A percentile compares a stretch with the other conserved stretches of the same genome.
Evolutionary conservation across 2,797 vertebrate genomes (phyloP).

Genomic region (Philypnodon macrostomus): DNA sequence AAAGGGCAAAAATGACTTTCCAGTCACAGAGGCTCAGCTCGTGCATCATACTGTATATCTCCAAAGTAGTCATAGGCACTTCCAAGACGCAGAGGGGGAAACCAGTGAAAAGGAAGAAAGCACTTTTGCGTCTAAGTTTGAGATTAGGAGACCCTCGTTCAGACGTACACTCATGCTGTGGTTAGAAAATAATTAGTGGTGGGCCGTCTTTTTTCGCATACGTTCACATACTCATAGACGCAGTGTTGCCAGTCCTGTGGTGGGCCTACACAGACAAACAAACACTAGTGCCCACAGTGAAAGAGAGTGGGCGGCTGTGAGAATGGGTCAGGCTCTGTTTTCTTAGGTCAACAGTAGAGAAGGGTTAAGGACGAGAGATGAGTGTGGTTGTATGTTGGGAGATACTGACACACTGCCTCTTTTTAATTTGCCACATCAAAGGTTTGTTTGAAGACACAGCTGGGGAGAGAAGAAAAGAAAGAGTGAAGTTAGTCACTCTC

Average conservation of each 20-base stretch:
- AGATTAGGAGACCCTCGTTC: conserved; percentile 73
- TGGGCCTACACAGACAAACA: conserved; percentile 63
- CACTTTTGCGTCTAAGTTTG: conserved; percentile 61
- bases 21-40: conserved; percentile 57
- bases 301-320: conserved; percentile 59
- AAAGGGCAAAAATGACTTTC: conserved; percentile 71
- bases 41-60: conserved; percentile 54
- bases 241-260: conserved; percentile 59
- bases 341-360: conserved; percentile 68
- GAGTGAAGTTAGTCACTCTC: conserved; percentile 86
- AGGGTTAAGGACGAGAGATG: conserved; percentile 62
- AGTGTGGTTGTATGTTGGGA: conserved; percentile 75
- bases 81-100: conserved; percentile 14
- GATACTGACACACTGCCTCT: conserved; percentile 84
- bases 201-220: conserved; percentile 48
- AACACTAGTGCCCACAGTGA: conserved; percentile 56
- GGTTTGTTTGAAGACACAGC: conserved; percentile 84
- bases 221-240: conserved; percentile 55
- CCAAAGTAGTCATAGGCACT: conserved; percentile 34
- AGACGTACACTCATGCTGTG: conserved; percentile 74
- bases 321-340: conserved; percentile 65
- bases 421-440: conserved; percentile 86
- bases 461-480: conserved; percentile 85
- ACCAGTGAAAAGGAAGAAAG: conserved; percentile 46
- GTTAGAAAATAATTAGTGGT: conserved; percentile 73